These are phyloP conservation scores for Limnephilus auricula DNA, from an alignment of 2,888 invertebrate genomes.

Conservation along the genomic window DNA sequence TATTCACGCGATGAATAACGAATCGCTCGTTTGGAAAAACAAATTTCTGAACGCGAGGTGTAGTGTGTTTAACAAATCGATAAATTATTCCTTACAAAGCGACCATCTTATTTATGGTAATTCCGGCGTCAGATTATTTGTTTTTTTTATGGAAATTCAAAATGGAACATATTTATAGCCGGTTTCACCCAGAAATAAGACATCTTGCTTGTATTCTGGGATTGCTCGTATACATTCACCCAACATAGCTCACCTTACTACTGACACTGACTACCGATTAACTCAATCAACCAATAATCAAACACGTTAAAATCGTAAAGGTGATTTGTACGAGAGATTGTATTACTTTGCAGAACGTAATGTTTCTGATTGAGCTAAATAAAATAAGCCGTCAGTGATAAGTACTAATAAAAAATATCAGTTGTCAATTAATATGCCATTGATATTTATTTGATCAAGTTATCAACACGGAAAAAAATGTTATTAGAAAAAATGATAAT, in stretches of 20 bases:
- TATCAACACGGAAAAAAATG: too few species aligned
- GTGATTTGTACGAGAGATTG: not conserved
- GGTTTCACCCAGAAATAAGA: constrained; percentile 18
- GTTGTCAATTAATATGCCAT: too few species aligned
- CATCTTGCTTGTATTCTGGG: constrained; percentile 30
- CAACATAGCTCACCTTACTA: not conserved
- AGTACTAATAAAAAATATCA: too few species aligned
- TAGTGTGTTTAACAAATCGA: constrained; percentile 58
- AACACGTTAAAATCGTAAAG: not conserved
- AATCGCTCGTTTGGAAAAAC: constrained; percentile 45
- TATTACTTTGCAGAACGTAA: too few species aligned
- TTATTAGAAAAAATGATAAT: too few species aligned
- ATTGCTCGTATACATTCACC: not conserved
- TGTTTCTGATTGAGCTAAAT: too few species aligned
- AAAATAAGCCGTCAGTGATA: too few species aligned
- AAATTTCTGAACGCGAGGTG: constrained; percentile 46
- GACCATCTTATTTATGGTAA: constrained; percentile 60
- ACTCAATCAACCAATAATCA: not conserved
- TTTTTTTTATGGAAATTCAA: constrained; percentile 47
- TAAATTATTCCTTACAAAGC: constrained; percentile 57
- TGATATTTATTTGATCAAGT: too few species aligned
- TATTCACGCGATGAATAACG: constrained; percentile 53
- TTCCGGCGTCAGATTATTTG: constrained; percentile 35
- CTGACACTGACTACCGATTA: not conserved
- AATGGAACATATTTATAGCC: constrained; percentile 47